Evolutionary conservation across 2,888 invertebrate species (phyloP).

Genomic region (Tortricodes alternella): DNA sequence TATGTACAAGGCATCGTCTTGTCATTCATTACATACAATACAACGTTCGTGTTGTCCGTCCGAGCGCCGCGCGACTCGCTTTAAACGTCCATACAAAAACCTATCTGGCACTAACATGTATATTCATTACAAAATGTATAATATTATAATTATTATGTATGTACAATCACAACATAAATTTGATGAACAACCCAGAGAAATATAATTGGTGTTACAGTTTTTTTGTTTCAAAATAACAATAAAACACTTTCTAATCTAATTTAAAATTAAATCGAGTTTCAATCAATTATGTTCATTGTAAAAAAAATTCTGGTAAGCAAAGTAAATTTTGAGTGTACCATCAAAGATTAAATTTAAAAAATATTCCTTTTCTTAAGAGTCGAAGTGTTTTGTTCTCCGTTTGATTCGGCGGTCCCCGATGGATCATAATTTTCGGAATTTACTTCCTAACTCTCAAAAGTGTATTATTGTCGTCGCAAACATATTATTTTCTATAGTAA

Average conservation of each 20-base stretch:
- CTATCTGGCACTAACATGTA: constrained; percentile 82
- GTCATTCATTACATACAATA: constrained; percentile 51
- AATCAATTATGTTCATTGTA: no score
- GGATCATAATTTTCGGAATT: constrained; percentile 23
- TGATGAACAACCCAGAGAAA: constrained; percentile 79
- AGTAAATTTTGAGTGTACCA: constrained; percentile 29
- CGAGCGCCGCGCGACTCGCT: constrained; percentile 35
- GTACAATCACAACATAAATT: constrained; percentile 81
- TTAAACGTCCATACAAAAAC: constrained; percentile 78
- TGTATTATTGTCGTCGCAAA: constrained; percentile 65
- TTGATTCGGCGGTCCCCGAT: neutral
- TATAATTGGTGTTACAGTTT: constrained; percentile 65
- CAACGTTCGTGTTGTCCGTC: constrained; percentile 35
- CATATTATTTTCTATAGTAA: constrained; percentile 39
- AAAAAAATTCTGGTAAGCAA: no score
- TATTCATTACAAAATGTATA: constrained; percentile 81
- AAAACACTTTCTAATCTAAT: constrained; percentile 42
- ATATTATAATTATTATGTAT: constrained; percentile 71
- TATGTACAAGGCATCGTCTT: constrained; percentile 79
- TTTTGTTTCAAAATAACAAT: constrained; percentile 46
- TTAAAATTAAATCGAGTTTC: constrained; percentile 6
- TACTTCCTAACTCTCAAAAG: constrained; percentile 52
- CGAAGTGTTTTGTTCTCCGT: constrained; percentile 15
- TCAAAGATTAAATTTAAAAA: constrained; percentile 35
- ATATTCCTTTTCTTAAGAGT: constrained; percentile 31